phyloP scores from a whole-genome alignment of 2,113 vertebrate genomes.

The Oryzias melastigma region DNA sequence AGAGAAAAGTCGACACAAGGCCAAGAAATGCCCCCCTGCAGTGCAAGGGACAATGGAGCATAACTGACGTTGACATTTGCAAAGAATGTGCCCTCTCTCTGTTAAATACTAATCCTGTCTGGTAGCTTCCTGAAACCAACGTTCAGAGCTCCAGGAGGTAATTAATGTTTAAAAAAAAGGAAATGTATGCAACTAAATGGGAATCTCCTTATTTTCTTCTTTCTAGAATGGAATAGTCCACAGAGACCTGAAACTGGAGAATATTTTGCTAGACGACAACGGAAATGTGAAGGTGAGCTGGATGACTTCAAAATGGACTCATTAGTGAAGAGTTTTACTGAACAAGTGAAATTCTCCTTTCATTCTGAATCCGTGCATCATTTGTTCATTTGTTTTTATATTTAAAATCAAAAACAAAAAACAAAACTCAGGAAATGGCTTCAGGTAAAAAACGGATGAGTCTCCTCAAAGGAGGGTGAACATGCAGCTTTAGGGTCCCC shows the following conservation, averaged over 20 bases:
- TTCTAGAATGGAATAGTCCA: slow-evolving; percentile 92
- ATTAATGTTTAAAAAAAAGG: slow-evolving; percentile 4
- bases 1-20: slow-evolving; percentile 40
- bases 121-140: slow-evolving; percentile 7
- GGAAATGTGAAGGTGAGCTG: slow-evolving; percentile 91
- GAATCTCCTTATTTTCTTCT: not conserved
- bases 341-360: too few species aligned
- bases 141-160: not conserved
- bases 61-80: slow-evolving; percentile 42
- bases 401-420: too few species aligned
- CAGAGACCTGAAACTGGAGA: slow-evolving; percentile 96
- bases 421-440: too few species aligned
- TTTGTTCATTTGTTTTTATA: too few species aligned
- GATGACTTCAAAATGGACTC: not conserved
- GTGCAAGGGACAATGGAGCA: slow-evolving; percentile 65
- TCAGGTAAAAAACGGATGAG: too few species aligned
- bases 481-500: too few species aligned
- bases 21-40: slow-evolving; percentile 71
- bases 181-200: not conserved
- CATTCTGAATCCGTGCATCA: too few species aligned
- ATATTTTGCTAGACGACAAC: slow-evolving; percentile 90
- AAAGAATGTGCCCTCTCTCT: slow-evolving; percentile 45
- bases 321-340: too few species aligned
- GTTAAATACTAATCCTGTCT: slow-evolving; percentile 26
- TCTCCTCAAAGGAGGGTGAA: too few species aligned